Base-by-base conservation (phyloP, 2,888 invertebrate genomes). In the Polia nebulosa region DNA sequence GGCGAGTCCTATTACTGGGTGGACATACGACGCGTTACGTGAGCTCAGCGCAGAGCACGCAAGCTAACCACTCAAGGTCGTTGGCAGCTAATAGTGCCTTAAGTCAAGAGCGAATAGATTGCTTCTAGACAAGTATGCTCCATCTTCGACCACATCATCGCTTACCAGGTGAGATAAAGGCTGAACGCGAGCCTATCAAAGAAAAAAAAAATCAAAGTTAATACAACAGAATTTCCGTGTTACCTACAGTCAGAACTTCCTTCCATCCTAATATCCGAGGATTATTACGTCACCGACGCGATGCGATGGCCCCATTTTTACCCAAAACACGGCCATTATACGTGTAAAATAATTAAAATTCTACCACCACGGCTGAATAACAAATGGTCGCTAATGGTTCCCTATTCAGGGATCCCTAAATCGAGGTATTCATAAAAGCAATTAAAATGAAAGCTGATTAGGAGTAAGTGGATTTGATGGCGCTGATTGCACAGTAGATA, bases 341-440 rank as follows among this genome's bases (percentile, higher is more conserved):
- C 73, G 29, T 72, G 55, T 63, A 57, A 64, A 63, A 65, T 69
- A 60, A 81, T 82, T 76, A 70, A 78, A 82, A 72, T 80, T 82
- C 80, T 70, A 70, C 17, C 62, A 72, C 60, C 75, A 59, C 34
- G 8, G 44, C 32, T 27, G 73, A 63, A 72, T 75, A 72, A 80
- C 57, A 80, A 82, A 80, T 72, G 73, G 47, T 25, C 49, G 59
- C 65, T 76, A 82, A 82, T 80, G 68, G 61, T 32, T 20, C 60
- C 58, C 65, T 59, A 80, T 82, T 78, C 82, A 72, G 32, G 52
- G 59, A 71, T 62, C 61, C 61, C 62, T 72, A 65, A 76, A 80
- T 65, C 70, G 66, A 63, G 76, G 71, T 61, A 81, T 81, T 80
- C 78, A 77, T 80, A 74, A 74, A 70, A 81, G 67, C 64, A 74